Conservation (phyloP, 2,797 vertebrate species). For the Morelia viridis region DNA sequence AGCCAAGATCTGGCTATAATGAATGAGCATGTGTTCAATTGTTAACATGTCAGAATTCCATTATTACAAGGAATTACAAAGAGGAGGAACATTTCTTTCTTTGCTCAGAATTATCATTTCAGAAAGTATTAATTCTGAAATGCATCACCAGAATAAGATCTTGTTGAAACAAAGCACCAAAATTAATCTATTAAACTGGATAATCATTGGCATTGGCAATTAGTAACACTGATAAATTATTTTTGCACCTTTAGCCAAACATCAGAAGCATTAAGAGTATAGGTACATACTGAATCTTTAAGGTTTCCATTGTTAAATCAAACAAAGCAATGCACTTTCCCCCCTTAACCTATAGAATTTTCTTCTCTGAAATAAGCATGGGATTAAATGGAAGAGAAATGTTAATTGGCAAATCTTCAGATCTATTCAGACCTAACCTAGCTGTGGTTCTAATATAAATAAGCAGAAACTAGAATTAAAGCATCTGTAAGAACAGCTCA, state of each 20-base stretch:
- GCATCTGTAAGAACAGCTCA: not conserved
- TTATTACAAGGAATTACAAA: slow-evolving; percentile 62
- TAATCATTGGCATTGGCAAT: slow-evolving; percentile 24
- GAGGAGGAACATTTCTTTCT: slow-evolving; percentile 52
- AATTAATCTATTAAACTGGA: slow-evolving; percentile 29
- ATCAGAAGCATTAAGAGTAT: not conserved
- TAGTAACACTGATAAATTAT: slow-evolving; percentile 17
- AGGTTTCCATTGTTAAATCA: not conserved
- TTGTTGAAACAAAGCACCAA: slow-evolving; percentile 31
- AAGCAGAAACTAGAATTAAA: not conserved
- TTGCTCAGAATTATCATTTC: slow-evolving; percentile 58
- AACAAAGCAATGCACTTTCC: not conserved
- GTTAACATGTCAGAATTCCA: slow-evolving; percentile 64
- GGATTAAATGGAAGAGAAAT: not conserved
- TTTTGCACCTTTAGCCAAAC: slow-evolving; percentile 33
- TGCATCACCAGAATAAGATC: not conserved
- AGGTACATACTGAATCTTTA: not conserved
- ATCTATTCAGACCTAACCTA: not conserved
- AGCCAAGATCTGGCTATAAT: slow-evolving; percentile 68
- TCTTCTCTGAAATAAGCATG: not conserved
- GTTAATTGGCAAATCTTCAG: not conserved
- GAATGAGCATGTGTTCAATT: slow-evolving; percentile 59
- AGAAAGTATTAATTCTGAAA: slow-evolving; percentile 53
- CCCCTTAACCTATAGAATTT: not conserved
- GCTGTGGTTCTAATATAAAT: not conserved